Conservation (phyloP, 2,113 vertebrate genomes). For the Pelodiscus sinensis region DNA sequence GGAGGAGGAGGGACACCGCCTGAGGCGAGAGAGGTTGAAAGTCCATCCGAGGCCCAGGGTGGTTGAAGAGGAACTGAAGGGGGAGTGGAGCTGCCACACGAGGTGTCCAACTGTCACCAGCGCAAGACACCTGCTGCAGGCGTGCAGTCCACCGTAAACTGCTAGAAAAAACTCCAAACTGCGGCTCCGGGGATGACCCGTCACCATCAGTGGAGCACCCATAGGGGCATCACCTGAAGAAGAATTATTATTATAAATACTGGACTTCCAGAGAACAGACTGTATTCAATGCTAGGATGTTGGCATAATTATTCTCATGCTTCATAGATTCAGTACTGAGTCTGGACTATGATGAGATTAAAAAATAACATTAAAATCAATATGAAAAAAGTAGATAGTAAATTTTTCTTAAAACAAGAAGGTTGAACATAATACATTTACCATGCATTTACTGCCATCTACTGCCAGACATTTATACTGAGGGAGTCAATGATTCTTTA, state of each 20-base stretch:
- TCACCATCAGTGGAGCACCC: no score
- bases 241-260: neutral
- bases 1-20: no score
- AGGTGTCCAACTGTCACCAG: no score
- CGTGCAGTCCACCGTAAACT: no score
- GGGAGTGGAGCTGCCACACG: no score
- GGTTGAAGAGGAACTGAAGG: no score
- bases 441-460: neutral
- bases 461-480: neutral
- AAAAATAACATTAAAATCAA: neutral
- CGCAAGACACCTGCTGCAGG: no score
- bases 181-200: no score
- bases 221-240: no score
- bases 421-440: neutral
- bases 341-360: neutral
- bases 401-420: neutral
- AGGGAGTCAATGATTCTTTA: neutral
- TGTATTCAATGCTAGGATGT: neutral
- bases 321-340: neutral
- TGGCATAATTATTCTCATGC: neutral
- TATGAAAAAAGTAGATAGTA: neutral
- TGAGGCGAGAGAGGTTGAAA: no score
- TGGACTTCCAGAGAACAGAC: neutral
- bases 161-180: no score
- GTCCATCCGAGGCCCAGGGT: no score